Evolutionary conservation across 2,888 invertebrate genomes (phyloP).

Genomic region (Theodoxus fluviatilis): DNA sequence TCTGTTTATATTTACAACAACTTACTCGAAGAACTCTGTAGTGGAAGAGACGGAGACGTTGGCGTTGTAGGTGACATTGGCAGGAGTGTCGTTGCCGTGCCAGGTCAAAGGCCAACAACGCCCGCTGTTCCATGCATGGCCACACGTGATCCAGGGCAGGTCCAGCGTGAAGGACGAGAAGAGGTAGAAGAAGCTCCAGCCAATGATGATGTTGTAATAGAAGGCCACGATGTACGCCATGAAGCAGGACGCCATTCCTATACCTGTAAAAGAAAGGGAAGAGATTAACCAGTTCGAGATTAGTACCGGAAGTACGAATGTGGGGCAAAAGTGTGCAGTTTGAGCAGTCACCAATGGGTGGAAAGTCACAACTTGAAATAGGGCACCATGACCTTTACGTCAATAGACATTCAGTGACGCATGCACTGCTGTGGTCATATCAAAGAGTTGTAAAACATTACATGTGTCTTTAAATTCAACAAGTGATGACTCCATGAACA

Average conservation of each 20-base stretch:
- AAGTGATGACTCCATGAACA: too few species aligned
- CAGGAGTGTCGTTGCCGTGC: conserved; percentile 37
- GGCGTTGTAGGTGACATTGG: conserved; percentile 38
- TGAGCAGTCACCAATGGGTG: too few species aligned
- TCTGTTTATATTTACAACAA: too few species aligned
- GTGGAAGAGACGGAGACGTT: conserved; percentile 72
- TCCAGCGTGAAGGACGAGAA: conserved; percentile 73
- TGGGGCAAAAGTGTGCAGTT: too few species aligned
- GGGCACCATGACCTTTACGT: too few species aligned
- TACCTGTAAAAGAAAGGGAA: conserved; percentile 73
- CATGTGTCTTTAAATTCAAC: too few species aligned
- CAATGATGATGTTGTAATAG: conserved; percentile 79
- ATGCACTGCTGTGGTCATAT: too few species aligned
- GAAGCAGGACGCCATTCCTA: conserved; percentile 63
- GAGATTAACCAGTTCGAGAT: background rate
- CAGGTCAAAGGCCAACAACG: conserved; percentile 69
- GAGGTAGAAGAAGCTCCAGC: conserved; percentile 83
- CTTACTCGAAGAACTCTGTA: conserved; percentile 81
- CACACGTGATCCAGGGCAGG: conserved; percentile 82
- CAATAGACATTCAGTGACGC: too few species aligned
- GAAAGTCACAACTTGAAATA: too few species aligned
- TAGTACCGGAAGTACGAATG: background rate
- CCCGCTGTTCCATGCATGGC: conserved; percentile 82
- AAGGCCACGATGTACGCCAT: conserved; percentile 64
- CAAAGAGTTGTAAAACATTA: too few species aligned